These are phyloP conservation scores for Ochlodes sylvanus DNA, from an alignment of 2,888 invertebrate species.

Conservation along the genomic window DNA sequence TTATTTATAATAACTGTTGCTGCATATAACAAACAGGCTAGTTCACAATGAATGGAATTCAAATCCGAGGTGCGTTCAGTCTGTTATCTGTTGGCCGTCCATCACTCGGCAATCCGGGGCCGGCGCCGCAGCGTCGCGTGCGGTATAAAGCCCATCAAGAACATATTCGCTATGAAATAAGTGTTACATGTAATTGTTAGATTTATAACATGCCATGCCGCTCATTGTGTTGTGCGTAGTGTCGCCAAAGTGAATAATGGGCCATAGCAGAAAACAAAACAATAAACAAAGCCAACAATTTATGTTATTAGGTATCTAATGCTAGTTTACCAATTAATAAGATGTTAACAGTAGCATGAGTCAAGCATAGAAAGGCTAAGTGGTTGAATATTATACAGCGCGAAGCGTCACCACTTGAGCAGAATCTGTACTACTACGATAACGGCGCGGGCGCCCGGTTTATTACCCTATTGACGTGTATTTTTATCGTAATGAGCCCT, in stretches of 20 bases:
- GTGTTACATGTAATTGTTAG: constrained; percentile 20
- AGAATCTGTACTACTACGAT: constrained; percentile 2
- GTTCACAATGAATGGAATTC: constrained; percentile 26
- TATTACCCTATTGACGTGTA: constrained; percentile 3
- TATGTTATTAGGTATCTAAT: constrained; percentile 18
- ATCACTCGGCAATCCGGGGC: constrained; percentile 27
- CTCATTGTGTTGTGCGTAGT: constrained; percentile 12
- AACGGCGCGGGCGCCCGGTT: not conserved
- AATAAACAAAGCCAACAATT: constrained; percentile 16
- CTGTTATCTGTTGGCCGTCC: constrained; percentile 24
- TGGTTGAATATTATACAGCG: constrained; percentile 1
- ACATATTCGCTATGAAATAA: constrained; percentile 18
- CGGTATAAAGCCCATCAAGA: constrained; percentile 13
- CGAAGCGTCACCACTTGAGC: constrained; percentile 5
- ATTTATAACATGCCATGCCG: constrained; percentile 4
- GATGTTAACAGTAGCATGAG: constrained; percentile 24
- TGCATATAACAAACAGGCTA: constrained; percentile 18
- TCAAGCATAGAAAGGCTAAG: constrained; percentile 18
- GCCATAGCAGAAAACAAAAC: constrained; percentile 6
- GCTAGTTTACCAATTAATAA: constrained; percentile 24
- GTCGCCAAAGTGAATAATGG: constrained; percentile 27
- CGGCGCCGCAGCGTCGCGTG: constrained; percentile 6
- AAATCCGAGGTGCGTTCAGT: constrained; percentile 27
- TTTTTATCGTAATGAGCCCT: constrained; percentile 1
- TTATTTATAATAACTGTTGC: not conserved